phyloP scores from a whole-genome alignment of 2,797 vertebrate species.

The Syndactyla subalaris region DNA sequence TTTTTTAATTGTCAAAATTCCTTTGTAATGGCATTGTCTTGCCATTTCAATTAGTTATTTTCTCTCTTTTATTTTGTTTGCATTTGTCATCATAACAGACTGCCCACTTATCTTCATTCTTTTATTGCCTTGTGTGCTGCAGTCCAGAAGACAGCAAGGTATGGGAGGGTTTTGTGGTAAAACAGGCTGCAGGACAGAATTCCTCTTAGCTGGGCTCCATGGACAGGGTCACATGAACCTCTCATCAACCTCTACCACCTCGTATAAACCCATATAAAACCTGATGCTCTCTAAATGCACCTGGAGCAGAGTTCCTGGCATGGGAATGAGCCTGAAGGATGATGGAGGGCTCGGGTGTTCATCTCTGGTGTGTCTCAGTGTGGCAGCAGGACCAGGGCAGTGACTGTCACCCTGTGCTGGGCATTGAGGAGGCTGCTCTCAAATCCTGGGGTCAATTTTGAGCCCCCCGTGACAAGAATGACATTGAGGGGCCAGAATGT shows the following conservation, averaged over 20 bases:
- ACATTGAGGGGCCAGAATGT: neutral
- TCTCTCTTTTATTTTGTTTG: neutral
- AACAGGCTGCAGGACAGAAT: neutral
- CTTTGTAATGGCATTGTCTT: neutral
- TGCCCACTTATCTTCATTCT: neutral
- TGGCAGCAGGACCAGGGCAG: neutral
- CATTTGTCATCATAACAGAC: neutral
- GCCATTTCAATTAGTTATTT: neutral
- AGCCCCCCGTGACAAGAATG: neutral
- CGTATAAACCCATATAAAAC: neutral
- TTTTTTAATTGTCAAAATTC: neutral
- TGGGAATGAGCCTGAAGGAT: neutral
- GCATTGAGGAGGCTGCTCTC: neutral
- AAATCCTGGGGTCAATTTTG: neutral
- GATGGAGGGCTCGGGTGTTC: neutral
- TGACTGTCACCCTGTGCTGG: neutral
- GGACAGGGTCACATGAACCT: neutral
- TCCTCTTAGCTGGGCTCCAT: neutral
- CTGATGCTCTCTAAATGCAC: neutral
- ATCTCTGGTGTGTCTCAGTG: neutral
- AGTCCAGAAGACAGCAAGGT: neutral
- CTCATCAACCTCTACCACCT: constrained; percentile 14
- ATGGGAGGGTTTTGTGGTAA: neutral
- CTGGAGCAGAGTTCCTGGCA: neutral
- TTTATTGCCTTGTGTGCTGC: neutral